Conservation (phyloP, 2,888 invertebrate species). For the Drosophila nigricruria region DNA sequence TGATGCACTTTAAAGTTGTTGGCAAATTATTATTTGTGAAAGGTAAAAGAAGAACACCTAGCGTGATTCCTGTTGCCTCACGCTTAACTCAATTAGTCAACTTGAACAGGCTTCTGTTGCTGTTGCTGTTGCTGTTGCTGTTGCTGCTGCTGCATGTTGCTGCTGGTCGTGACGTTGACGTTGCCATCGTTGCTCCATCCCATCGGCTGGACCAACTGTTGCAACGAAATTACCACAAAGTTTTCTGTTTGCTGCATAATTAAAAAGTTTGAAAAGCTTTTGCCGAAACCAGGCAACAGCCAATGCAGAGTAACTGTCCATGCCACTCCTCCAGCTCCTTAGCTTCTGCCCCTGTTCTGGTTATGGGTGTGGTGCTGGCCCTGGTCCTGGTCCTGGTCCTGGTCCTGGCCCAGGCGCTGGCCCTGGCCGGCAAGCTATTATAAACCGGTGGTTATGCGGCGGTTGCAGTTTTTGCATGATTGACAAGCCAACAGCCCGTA, state of each 20-base stretch:
- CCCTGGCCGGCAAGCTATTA: slow-evolving; percentile 64
- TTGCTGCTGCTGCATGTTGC: slow-evolving; percentile 6
- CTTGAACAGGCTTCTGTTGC: slow-evolving; percentile 56
- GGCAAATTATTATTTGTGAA: slow-evolving; percentile 76
- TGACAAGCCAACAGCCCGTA: slow-evolving; percentile 72
- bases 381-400: neutral
- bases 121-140: slow-evolving; percentile 5
- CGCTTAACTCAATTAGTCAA: slow-evolving; percentile 77
- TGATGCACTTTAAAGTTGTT: slow-evolving; percentile 79
- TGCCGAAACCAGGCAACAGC: slow-evolving; percentile 75
- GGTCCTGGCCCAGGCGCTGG: slow-evolving; percentile 9
- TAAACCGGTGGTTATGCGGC: slow-evolving; percentile 73
- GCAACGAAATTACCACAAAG: slow-evolving; percentile 79
- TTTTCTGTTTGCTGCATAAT: slow-evolving; percentile 81
- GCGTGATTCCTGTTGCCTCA: slow-evolving; percentile 32
- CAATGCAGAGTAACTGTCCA: slow-evolving; percentile 25
- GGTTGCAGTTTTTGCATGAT: slow-evolving; percentile 80
- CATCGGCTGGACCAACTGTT: slow-evolving; percentile 70
- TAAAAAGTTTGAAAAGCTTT: slow-evolving; percentile 81
- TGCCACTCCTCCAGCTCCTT: slow-evolving; percentile 1
- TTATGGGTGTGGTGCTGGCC: neutral
- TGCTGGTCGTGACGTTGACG: slow-evolving; percentile 34
- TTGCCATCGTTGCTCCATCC: slow-evolving; percentile 52
- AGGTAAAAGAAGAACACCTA: slow-evolving; percentile 35
- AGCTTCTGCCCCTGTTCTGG: neutral